Conservation (phyloP, 1,140 invertebrate species). For the Amphibalanus amphitrite region DNA sequence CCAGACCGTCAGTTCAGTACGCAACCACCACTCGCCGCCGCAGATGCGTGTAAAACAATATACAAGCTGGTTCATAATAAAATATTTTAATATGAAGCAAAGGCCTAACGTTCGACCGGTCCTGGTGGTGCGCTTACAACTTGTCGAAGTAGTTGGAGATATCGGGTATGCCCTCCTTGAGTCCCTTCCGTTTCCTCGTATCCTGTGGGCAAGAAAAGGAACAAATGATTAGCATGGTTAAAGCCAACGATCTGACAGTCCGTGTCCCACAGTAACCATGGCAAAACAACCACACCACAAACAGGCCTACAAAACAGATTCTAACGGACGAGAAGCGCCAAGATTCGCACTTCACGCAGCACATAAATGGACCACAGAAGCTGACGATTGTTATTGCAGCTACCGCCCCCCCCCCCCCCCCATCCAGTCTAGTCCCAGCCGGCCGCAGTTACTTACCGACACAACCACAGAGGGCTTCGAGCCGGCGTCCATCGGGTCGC, state of each 20-base stretch:
- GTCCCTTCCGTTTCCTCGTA: constrained; percentile 96
- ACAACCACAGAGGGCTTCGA: constrained; percentile 71
- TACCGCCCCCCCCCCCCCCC: constrained; percentile 31
- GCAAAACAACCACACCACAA: too few species aligned
- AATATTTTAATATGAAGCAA: background rate
- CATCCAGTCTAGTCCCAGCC: constrained; percentile 29
- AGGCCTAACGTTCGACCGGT: background rate
- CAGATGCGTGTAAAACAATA: background rate
- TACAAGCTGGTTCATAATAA: constrained; percentile 1
- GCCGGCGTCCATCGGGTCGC: constrained; percentile 66
- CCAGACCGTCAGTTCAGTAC: too few species aligned
- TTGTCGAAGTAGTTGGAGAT: constrained; percentile 83
- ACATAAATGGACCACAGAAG: too few species aligned
- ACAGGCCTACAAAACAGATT: too few species aligned
- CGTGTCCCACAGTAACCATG: too few species aligned
- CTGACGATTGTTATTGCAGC: too few species aligned
- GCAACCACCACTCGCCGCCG: background rate
- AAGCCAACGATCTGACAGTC: too few species aligned
- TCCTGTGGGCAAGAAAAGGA: constrained; percentile 34
- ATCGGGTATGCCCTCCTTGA: constrained; percentile 93
- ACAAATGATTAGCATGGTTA: too few species aligned
- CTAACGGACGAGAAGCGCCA: too few species aligned
- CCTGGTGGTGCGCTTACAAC: constrained; percentile 40
- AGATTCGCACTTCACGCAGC: too few species aligned
- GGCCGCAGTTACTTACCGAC: constrained; percentile 29